Base-by-base conservation (phyloP, 1,140 invertebrate genomes). In the Neodiprion fabricii region DNA sequence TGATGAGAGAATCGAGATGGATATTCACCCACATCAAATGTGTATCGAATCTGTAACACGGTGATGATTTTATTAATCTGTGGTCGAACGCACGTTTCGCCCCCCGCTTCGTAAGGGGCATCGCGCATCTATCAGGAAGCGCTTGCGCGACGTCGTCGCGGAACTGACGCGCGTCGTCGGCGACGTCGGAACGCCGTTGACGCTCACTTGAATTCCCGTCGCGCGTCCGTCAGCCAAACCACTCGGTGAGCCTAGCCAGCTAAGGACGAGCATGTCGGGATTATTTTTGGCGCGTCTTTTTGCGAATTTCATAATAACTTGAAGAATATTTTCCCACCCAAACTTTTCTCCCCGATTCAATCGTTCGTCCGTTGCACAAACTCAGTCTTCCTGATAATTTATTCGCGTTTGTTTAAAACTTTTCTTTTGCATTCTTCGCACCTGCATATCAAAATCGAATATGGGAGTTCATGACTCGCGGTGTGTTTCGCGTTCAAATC, bases 171-270 rank as follows among this genome's bases (percentile, higher is more conserved):
- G 72, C 72, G 77, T 74, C 75, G 78, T 77, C 80, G 79, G 72
- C 72, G 77, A 74, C 75, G 78, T 77, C 80, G 79, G 77, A 75
- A 78, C 80, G 78, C 72, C 69, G 71, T 70, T 78, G 80, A 81
- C 82, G 81, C 79, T 84, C 83, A 85, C 83, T 85, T 84, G 76
- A 84, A 84, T 84, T 79, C 81, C 79, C 81, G 81, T 79, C 82
- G 84, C 83, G 82, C 83, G 83, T 81, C 79, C 78, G 83, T 84
- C 76, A 79, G 74, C 79, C 76, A 69, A 69, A 74, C 75, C 74
- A 75, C 75, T 79, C 72, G 72, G 67, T 71, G 40, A 79, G 75
- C 23, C 53, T 78, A 28, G 49, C 28, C 28, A 40, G 17, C 53
- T 40, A 48, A 71, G 66, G 66, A 70, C 73, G 70, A 73, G 72